Percentiles rank a stretch among this genome's conserved stretches.
Evolutionary conservation across 2,797 vertebrate species (phyloP).

Genomic region (Calcarius lapponicus): DNA sequence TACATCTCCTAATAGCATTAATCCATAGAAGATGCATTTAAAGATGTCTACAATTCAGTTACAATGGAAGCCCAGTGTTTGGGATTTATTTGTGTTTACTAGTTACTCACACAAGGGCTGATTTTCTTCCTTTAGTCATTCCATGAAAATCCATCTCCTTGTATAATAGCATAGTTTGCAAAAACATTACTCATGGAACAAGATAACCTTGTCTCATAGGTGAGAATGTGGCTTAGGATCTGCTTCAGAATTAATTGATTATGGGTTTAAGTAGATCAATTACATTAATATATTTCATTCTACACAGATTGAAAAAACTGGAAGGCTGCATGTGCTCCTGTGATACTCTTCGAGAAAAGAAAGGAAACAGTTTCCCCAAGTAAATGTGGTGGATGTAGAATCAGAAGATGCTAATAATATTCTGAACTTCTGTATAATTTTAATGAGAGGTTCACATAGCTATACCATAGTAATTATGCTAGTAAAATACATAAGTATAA

Average conservation of each 20-base stretch:
- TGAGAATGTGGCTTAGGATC: neutral
- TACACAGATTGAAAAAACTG: neutral
- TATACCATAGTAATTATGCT: neutral
- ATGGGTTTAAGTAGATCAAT: neutral
- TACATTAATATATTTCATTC: neutral
- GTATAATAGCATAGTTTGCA: neutral
- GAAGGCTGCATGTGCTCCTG: rapidly evolving
- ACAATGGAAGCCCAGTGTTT: neutral
- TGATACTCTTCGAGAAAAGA: neutral
- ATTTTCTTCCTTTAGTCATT: neutral
- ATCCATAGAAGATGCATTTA: neutral
- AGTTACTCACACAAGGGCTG: neutral
- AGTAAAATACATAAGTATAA: neutral
- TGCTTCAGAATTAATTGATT: neutral
- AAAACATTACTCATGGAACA: neutral
- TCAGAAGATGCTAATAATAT: neutral
- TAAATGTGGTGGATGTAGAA: neutral
- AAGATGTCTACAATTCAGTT: neutral
- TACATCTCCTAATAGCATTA: neutral
- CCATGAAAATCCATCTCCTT: neutral
- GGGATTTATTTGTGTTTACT: neutral
- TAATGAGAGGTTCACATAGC: neutral
- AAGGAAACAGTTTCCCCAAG: neutral
- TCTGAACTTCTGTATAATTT: neutral
- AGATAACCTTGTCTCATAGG: neutral